These are phyloP conservation scores for Gobiocypris rarus DNA, from an alignment of 2,113 vertebrate species.

Conservation along the genomic window DNA sequence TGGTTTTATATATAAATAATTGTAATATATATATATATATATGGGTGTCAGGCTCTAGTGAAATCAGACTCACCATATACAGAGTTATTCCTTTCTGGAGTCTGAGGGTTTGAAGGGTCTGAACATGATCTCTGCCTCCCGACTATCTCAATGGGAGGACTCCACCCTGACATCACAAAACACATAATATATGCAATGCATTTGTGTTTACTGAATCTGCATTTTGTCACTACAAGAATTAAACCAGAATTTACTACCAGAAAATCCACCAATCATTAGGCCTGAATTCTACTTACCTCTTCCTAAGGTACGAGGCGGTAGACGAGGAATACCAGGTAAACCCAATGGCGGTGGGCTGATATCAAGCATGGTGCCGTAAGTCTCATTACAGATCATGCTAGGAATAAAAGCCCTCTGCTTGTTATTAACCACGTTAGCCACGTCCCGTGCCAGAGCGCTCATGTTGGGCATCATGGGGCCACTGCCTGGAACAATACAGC, in stretches of 20 bases:
- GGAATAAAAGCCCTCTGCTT: slow-evolving; percentile 83
- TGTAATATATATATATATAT: too few relatives aligned
- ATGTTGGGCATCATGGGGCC: slow-evolving; percentile 76
- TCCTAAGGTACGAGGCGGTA: slow-evolving; percentile 83
- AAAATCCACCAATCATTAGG: background rate
- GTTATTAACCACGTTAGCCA: slow-evolving; percentile 75
- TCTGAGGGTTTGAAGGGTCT: slow-evolving; percentile 86
- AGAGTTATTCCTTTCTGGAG: slow-evolving; percentile 70
- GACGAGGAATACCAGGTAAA: slow-evolving; percentile 70
- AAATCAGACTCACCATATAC: slow-evolving; percentile 67
- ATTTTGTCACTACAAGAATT: background rate
- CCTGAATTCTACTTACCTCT: slow-evolving; percentile 77
- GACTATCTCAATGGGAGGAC: slow-evolving; percentile 75
- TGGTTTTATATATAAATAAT: too few relatives aligned
- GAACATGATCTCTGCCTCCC: slow-evolving; percentile 92
- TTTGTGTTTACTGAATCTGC: background rate
- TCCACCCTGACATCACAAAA: slow-evolving; percentile 65
- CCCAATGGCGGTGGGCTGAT: slow-evolving; percentile 67
- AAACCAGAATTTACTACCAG: background rate
- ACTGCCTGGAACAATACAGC: slow-evolving; percentile 85
- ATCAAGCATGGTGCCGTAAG: slow-evolving; percentile 88
- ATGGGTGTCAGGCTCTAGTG: background rate
- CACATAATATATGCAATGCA: background rate
- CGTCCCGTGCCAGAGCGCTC: slow-evolving; percentile 82
- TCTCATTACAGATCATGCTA: slow-evolving; percentile 90